Conservation (phyloP, 1,140 invertebrate genomes). For the Helicoverpa armigera region DNA sequence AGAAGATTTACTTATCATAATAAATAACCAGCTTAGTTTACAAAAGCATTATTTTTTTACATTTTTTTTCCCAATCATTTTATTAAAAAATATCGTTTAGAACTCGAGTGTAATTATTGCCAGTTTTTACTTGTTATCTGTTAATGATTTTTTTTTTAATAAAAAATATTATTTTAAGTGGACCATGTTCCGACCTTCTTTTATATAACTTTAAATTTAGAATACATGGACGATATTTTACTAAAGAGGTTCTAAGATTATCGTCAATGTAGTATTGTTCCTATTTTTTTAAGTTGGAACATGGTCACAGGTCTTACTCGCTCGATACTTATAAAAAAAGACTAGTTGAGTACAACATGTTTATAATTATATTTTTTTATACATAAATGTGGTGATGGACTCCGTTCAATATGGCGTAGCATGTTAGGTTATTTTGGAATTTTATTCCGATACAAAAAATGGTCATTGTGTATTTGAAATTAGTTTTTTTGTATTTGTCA, state of each 20-base stretch:
- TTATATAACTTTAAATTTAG: neutral
- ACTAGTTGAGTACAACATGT: constrained; percentile 69
- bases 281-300: neutral
- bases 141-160: constrained; percentile 58
- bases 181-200: neutral
- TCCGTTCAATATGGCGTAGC: constrained; percentile 13
- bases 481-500: neutral
- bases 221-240: neutral
- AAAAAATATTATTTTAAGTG: constrained; percentile 56
- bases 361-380: constrained; percentile 50
- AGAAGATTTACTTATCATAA: constrained; percentile 82
- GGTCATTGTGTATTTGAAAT: neutral
- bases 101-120: constrained; percentile 59
- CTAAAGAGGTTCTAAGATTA: neutral
- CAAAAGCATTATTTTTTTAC: constrained; percentile 77
- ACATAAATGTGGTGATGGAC: constrained; percentile 25
- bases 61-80: constrained; percentile 64
- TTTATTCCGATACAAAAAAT: neutral
- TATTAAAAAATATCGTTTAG: constrained; percentile 71
- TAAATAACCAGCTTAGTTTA: constrained; percentile 83
- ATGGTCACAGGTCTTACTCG: neutral
- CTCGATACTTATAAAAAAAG: constrained; percentile 66
- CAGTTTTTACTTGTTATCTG: constrained; percentile 55
- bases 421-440: neutral
- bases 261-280: neutral